A percentile compares a stretch with the other conserved stretches of the same genome.
These are phyloP conservation scores for Timema podura DNA, from an alignment of 2,888 invertebrate species.

Conservation along the genomic window DNA sequence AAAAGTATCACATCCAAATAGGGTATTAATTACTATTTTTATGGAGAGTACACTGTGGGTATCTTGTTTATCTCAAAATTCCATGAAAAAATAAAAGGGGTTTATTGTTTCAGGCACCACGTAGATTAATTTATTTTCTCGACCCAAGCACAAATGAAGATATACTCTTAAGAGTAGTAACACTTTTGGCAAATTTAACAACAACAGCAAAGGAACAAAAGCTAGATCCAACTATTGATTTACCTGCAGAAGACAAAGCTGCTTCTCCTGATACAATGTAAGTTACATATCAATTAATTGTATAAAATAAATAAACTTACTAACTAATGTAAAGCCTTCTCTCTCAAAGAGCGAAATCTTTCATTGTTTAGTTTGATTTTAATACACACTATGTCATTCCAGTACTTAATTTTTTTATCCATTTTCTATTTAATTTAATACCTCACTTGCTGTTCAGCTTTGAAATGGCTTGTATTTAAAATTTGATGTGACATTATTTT, in stretches of 20 bases:
- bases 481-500: no score
- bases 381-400: not conserved
- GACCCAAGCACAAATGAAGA: slow-evolving; percentile 44
- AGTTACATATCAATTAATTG: slow-evolving; percentile 25
- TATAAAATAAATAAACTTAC: no score
- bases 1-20: slow-evolving; percentile 6
- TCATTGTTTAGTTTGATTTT: not conserved
- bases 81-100: not conserved
- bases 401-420: not conserved
- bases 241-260: slow-evolving; percentile 51
- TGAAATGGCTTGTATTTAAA: no score
- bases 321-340: no score
- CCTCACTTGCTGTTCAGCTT: no score
- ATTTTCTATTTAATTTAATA: no score
- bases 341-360: not conserved
- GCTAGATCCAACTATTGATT: slow-evolving; percentile 45
- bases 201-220: slow-evolving; percentile 43
- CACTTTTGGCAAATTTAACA: slow-evolving; percentile 50
- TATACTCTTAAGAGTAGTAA: slow-evolving; percentile 48
- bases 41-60: no score
- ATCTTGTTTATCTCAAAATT: no score
- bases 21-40: no score
- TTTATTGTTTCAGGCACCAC: slow-evolving; percentile 46
- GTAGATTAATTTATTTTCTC: slow-evolving; percentile 46
- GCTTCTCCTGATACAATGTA: slow-evolving; percentile 53